Base-by-base conservation (phyloP, 2,888 invertebrate species). In the Patella ulyssiponensis region DNA sequence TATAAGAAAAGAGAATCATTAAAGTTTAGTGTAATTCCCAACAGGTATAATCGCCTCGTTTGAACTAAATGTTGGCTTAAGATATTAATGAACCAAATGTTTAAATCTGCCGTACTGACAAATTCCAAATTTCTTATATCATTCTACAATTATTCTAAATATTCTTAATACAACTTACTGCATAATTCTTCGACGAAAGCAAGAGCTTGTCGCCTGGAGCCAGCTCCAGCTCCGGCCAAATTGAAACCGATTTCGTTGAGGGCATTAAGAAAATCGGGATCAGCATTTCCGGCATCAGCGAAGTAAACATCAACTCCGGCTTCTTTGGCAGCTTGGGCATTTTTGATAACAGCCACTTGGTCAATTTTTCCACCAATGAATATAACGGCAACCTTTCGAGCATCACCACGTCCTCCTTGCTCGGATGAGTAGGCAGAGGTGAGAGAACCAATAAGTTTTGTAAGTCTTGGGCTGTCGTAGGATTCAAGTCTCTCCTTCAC, bases 301-400 rank as follows among this genome's bases (percentile, higher is more conserved):
- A 64, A 64, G 64, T 23, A 64, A 20, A 64, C 23, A 64, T 64
- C 64, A 64, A 64, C 4, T 11, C 64, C 64, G 14, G 64, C 64
- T 1, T 7, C 2, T 9, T 20, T 11, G 5, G 64, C 64, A 64
- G 64, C 64, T 64, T 64, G 9, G 9, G 64, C 64, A 23, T 20
- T 9, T 9, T 23, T 14, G 23, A 23, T 64, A 23, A 52, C 53
- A 52, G 23, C 15, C 74, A 5, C 2, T 9, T n/a, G 12, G 11
- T 27, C 52, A 27, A 77, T 74, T 69, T 77, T 77, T n/a, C 71
- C 64, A 14, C 77, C 74, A 27, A 77, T 17, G 52, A 79, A 79
- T 44, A 75, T 44, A 64, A 79, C 73, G 12, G 79, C 75, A 17
- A 79, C 44, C 17, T 79, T 79, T 12, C 69, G 51, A 2, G 75